These are phyloP conservation scores for Pseudococcus viburni DNA, from an alignment of 2,888 invertebrate species.

Conservation along the genomic window DNA sequence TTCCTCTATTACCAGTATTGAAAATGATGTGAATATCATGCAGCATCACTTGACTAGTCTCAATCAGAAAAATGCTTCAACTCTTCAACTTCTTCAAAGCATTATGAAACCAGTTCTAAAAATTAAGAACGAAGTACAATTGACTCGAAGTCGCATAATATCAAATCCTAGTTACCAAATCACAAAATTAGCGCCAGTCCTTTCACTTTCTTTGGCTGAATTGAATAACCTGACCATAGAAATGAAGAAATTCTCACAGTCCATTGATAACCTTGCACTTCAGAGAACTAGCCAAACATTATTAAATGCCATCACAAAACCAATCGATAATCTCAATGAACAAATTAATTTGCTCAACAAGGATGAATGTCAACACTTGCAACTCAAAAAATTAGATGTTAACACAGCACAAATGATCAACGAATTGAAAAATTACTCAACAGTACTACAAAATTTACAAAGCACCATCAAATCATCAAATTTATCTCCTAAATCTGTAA, in stretches of 20 bases:
- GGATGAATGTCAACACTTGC: not conserved
- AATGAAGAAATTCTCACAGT: constrained; percentile 64
- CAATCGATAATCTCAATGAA: constrained; percentile 71
- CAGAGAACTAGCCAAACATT: constrained; percentile 68
- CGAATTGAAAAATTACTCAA: not conserved
- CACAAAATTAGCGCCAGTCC: constrained; percentile 70
- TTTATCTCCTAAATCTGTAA: not conserved
- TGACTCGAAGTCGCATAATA: constrained; percentile 72
- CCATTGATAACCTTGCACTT: constrained; percentile 51
- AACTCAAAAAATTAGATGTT: not conserved
- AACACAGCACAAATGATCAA: not conserved
- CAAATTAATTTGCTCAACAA: constrained; percentile 70
- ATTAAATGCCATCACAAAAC: constrained; percentile 70
- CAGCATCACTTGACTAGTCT: constrained; percentile 72
- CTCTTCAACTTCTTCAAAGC: constrained; percentile 71
- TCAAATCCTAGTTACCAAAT: constrained; percentile 69
- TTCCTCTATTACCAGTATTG: constrained; percentile 76
- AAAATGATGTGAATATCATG: constrained; percentile 73
- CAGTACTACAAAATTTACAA: not conserved
- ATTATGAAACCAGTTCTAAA: constrained; percentile 75
- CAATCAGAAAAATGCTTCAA: constrained; percentile 68
- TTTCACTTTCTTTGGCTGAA: constrained; percentile 70
- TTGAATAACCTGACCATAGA: constrained; percentile 68
- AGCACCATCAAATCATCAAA: not conserved
- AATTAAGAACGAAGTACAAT: constrained; percentile 74